Evolutionary conservation across 1,140 invertebrate species (phyloP).

Genomic region (Euborellia annulipes): DNA sequence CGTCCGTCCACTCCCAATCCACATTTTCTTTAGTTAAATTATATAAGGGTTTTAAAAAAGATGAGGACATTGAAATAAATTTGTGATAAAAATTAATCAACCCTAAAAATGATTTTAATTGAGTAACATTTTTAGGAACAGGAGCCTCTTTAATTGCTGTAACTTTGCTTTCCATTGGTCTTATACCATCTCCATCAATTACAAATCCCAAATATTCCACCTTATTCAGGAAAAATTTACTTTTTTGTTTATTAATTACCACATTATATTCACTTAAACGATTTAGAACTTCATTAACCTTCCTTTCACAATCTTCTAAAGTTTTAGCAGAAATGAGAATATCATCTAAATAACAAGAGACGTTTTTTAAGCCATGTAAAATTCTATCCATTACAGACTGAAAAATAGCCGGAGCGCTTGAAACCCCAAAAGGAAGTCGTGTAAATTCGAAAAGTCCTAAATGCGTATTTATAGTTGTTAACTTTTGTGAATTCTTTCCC

Average conservation of each 20-base stretch:
- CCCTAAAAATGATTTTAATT: constrained; percentile 25
- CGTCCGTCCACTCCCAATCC: constrained; percentile 20
- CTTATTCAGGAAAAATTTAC: constrained; percentile 17
- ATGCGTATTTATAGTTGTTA: constrained; percentile 1
- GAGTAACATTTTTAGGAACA: constrained; percentile 20
- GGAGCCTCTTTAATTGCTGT: constrained; percentile 24
- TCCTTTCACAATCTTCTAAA: constrained; percentile 3
- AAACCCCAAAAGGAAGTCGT: background rate
- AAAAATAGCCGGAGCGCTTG: background rate
- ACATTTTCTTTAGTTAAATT: constrained; percentile 13
- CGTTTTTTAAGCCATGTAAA: background rate
- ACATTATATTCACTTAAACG: constrained; percentile 6
- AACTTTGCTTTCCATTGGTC: constrained; percentile 19
- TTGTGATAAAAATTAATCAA: constrained; percentile 25
- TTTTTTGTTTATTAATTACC: constrained; percentile 21
- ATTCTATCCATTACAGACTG: background rate
- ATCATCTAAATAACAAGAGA: background rate
- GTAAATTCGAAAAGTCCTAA: background rate
- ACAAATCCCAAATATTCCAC: constrained; percentile 22
- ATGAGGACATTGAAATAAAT: constrained; percentile 22
- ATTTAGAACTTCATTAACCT: background rate
- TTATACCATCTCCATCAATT: constrained; percentile 19
- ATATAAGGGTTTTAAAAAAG: constrained; percentile 14
- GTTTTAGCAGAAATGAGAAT: background rate
- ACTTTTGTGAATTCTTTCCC: background rate